Base-by-base conservation (phyloP, 2,797 vertebrate species). In the Pangasius krempfi region DNA sequence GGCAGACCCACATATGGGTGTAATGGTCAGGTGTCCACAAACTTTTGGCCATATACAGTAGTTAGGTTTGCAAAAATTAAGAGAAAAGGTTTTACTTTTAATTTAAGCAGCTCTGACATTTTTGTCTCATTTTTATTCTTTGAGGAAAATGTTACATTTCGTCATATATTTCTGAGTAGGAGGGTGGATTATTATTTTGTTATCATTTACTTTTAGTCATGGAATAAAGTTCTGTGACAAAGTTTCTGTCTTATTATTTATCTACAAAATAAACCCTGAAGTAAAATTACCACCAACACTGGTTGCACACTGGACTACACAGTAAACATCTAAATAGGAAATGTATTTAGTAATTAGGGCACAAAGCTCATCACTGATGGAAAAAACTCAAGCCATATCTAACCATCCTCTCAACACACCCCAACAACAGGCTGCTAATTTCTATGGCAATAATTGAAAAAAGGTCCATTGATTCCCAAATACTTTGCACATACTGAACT, bases 391-490 rank as follows among this genome's bases (percentile, higher is more conserved):
- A 10, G 16, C 16, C 20, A 20, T 47, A 8, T 30, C 27, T 47
- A 33, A 33, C n/a, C 10, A 70, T 81, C 27, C 40, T 86, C 60
- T 81, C 73, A 89, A 85, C 40, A 90, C 22, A 75, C 72, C 76
- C 85, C 90, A 93, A 89, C 88, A 89, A 91, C 89, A 94, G 94
- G 88, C 88, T 90, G 89, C 92, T 92, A 90, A 86, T 92, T 92
- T 90, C 84, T 86, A 92, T 89, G 91, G 89, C 92, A 93, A 94
- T 90, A 91, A 87, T 90, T 89, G 37, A 93, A 91, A 93, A 86
- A 92, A 86, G 85, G 90, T 94, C 93, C 93, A 94, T 92, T 94
- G 89, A 93, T 91, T 92, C 92, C 90, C 89, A 91, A 91, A 90
- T 89, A 92, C 91, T 93, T 91, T 88, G 93, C 68, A 73, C 86